These are phyloP conservation scores for Perca schrenkii DNA, from an alignment of 2,113 vertebrate genomes.

Conservation along the genomic window DNA sequence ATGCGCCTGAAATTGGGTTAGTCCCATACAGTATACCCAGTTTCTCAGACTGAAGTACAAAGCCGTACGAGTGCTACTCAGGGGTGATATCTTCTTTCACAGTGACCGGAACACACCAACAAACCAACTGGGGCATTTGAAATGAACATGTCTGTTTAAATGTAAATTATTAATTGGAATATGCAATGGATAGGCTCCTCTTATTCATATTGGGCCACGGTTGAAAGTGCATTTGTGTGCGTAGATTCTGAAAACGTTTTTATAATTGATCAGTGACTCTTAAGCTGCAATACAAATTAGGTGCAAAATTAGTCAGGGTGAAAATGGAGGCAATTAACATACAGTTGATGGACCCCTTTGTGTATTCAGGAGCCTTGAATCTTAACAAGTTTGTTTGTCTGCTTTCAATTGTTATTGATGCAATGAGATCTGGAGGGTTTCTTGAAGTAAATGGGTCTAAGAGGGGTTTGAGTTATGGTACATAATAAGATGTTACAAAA, in stretches of 20 bases:
- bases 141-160: slow-evolving; percentile 39
- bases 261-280: slow-evolving; percentile 49
- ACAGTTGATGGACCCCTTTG: slow-evolving; percentile 57
- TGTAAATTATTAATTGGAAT: slow-evolving; percentile 54
- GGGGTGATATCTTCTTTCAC: not conserved
- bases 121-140: slow-evolving; percentile 13
- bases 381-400: slow-evolving; percentile 68
- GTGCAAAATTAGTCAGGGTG: slow-evolving; percentile 52
- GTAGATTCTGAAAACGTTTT: slow-evolving; percentile 42
- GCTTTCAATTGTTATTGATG: slow-evolving; percentile 69
- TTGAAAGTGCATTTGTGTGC: slow-evolving; percentile 37
- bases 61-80: slow-evolving; percentile 24
- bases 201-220: slow-evolving; percentile 24
- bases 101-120: slow-evolving; percentile 12
- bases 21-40: slow-evolving; percentile 5
- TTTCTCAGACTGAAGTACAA: slow-evolving; percentile 29
- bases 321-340: slow-evolving; percentile 58
- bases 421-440: slow-evolving; percentile 37
- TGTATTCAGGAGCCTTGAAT: slow-evolving; percentile 52
- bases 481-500: slow-evolving; percentile 15
- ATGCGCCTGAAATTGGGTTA: slow-evolving; percentile 62
- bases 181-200: slow-evolving; percentile 19
- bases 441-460: slow-evolving; percentile 51
- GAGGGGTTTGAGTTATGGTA: slow-evolving; percentile 58
- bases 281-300: slow-evolving; percentile 57